A percentile compares a stretch with the other conserved stretches of the same genome.
These are phyloP conservation scores for Miltochrista miniata DNA, from an alignment of 2,888 invertebrate genomes.

Conservation along the genomic window DNA sequence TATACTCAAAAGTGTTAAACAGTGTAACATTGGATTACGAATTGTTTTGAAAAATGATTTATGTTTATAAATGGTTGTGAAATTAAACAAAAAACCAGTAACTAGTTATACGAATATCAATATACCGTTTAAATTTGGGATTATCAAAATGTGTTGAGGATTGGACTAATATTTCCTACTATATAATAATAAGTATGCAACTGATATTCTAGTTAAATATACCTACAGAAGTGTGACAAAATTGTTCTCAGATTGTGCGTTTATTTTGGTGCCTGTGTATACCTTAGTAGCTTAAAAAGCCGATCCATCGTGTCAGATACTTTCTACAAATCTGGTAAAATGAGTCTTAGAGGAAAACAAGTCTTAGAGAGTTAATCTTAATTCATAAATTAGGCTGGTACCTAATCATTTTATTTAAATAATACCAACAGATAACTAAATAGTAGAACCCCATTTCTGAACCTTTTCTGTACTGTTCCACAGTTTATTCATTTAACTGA, in stretches of 20 bases:
- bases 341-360: no score
- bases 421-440: no score
- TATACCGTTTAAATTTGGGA: slow-evolving; percentile 35
- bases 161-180: slow-evolving; percentile 42
- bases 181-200: slow-evolving; percentile 44
- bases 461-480: no score
- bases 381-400: no score
- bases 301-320: no score
- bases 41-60: slow-evolving; percentile 32
- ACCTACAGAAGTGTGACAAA: slow-evolving; percentile 58
- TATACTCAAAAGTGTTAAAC: slow-evolving; percentile 48
- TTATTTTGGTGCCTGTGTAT: slow-evolving; percentile 34
- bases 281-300: not conserved
- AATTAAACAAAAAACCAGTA: slow-evolving; percentile 39
- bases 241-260: slow-evolving; percentile 20
- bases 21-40: slow-evolving; percentile 27
- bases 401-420: no score
- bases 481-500: no score
- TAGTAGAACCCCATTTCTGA: no score
- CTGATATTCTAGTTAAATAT: slow-evolving; percentile 44
- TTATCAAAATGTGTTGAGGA: slow-evolving; percentile 29
- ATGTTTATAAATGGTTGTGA: slow-evolving; percentile 66
- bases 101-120: slow-evolving; percentile 36
- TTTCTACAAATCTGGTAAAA: no score
- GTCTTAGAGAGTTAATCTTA: no score